These are phyloP conservation scores for Tamias sibiricus DNA, from an alignment of 2,113 vertebrate species.

Conservation along the genomic window DNA sequence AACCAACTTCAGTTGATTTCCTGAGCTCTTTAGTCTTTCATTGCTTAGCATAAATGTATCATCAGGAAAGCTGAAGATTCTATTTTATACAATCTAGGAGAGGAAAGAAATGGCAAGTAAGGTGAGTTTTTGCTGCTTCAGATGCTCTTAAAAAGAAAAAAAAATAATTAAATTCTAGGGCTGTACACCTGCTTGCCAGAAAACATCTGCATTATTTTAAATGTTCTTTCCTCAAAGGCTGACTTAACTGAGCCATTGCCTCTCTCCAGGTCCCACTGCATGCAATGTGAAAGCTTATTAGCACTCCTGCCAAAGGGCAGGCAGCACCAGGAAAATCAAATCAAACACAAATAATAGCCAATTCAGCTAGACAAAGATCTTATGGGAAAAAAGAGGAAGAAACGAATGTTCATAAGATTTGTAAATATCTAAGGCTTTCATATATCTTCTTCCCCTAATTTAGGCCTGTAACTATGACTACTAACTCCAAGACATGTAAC, in stretches of 20 bases:
- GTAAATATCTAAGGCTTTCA: slow-evolving; percentile 26
- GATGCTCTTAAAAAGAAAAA: not conserved
- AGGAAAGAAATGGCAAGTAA: not conserved
- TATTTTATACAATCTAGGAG: not conserved
- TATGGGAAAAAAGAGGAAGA: not conserved
- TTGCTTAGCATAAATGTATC: not conserved
- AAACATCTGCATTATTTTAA: not conserved
- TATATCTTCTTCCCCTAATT: not conserved
- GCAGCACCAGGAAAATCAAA: not conserved
- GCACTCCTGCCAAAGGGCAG: not conserved
- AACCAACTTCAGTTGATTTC: not conserved
- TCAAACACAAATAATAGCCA: not conserved
- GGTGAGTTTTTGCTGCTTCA: not conserved
- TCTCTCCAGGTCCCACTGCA: not conserved
- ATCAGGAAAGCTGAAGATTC: not conserved
- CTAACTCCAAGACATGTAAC: not conserved
- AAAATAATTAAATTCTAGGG: not conserved
- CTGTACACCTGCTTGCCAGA: not conserved
- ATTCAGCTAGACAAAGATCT: not conserved
- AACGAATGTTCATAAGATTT: not conserved
- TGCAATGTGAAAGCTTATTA: not conserved
- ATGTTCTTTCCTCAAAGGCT: not conserved
- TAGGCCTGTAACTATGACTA: not conserved
- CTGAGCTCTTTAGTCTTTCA: not conserved
- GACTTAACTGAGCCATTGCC: not conserved